Base-by-base conservation (phyloP, 2,888 invertebrate species). In the Tillus elongatus region DNA sequence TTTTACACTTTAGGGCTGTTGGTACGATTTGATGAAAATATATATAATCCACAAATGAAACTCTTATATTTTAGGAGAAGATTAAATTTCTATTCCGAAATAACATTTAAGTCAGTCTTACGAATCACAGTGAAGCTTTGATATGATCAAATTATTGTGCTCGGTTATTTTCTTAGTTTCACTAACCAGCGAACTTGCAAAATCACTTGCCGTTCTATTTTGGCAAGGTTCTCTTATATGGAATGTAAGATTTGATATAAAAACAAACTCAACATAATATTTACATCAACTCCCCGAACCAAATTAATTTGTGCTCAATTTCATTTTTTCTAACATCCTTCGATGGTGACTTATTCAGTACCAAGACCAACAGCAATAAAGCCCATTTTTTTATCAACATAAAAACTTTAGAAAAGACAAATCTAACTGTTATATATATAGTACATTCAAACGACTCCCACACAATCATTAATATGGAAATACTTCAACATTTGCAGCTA, bases 121-220 rank as follows among this genome's bases (percentile, higher is more conserved):
- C 64, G 63, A 68, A 69, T 69, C 69, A 69, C 69, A 69, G 69
- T 67, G 64, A 69, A 68, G 68, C 69, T 68, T 69, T 69, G 69
- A 69, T 69, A 69, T 69, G 68, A 67, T 64, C 62, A 66, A 64
- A 65, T 67, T 67, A 67, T 67, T 67, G 67, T 67, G 67, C 67
- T 66, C 61, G 57, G 65, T 64, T 61, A 40, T 45, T 30, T 30
- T 29, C 14, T 13, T n/a, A 37, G 12, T 37, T 30, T 39, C 26
- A 26, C 30, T 16, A 30, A 16, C 32, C 39, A 33, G 4, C 24
- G n/a, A n/a, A n/a, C 24, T 19, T n/a, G 24, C 6, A 19, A n/a
- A 19, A 19, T 19, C 6, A 19, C 6, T 8, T n/a, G n/a, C 24
- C 24, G 6, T 19, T n/a, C n/a, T 19, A 19, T 19, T 19, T 19